A percentile compares a stretch with the other conserved stretches of the same genome.
These are phyloP conservation scores for Nothocercus nigrocapillus DNA, from an alignment of 2,113 vertebrate genomes.

Conservation along the genomic window DNA sequence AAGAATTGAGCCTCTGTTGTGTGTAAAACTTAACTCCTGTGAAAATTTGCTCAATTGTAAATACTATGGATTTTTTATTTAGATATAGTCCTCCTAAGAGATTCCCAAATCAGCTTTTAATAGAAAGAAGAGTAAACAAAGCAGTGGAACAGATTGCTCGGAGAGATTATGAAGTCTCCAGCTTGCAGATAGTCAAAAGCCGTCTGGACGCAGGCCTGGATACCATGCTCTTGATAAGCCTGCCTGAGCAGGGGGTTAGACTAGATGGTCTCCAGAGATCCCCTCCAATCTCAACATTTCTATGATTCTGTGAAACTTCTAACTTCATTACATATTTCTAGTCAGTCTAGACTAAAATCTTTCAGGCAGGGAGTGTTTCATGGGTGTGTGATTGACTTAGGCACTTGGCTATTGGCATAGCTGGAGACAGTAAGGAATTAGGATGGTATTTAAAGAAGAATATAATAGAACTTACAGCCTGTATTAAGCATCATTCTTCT, in stretches of 20 bases:
- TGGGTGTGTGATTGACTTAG: not conserved
- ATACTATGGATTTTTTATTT: fast-evolving
- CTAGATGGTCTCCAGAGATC: too few species aligned
- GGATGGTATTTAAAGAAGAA: not conserved
- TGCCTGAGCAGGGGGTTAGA: too few species aligned
- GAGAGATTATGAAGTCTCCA: too few species aligned
- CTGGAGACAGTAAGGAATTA: not conserved
- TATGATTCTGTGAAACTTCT: not conserved
- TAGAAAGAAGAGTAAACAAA: not conserved
- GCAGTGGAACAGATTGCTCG: too few species aligned
- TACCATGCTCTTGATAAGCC: too few species aligned
- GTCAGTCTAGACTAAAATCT: not conserved
- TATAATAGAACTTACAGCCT: not conserved
- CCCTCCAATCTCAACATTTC: too few species aligned
- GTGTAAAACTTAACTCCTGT: not conserved
- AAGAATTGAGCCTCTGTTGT: not conserved
- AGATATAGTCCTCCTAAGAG: not conserved
- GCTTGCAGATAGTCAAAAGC: too few species aligned
- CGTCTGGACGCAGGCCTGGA: too few species aligned
- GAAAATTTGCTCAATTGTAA: not conserved
- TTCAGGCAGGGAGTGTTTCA: not conserved
- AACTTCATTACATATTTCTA: not conserved
- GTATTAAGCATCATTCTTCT: too few species aligned
- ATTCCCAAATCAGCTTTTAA: fast-evolving
- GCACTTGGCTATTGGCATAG: not conserved